Evolutionary conservation across 2,113 vertebrate genomes (phyloP), one percentile per base, ranked within the genome.

Genomic region (Stegastes partitus): DNA sequence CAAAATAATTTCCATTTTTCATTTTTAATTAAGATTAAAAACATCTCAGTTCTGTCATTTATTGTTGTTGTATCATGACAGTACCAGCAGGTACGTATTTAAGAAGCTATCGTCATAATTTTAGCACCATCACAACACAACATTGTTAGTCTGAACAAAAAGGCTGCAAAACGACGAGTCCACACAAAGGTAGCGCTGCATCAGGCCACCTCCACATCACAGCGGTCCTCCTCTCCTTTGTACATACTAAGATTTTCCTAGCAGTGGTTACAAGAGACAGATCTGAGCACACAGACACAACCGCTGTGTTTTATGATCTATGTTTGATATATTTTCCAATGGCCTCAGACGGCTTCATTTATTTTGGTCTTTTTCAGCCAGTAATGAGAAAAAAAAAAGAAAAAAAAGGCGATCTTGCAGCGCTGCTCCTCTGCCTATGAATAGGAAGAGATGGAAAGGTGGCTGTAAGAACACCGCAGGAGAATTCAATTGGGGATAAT

Each of bases 351-450:
- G 18, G 11, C 3, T 69, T 22, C 22, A 74, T 83, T 69, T 66
- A 61, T 66, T 59, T 71, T 56, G 37, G 44, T 34, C 26, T 47
- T 61, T 44, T 58, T 66, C 37, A 47, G 63, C 53, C 55, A 63
- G n/a, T 47, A 78, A 74, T 45, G 15, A 77, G 28, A 45, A 62
- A 56, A 61, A 59, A 11, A 58, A 68, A 22, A 39, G 18, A 11
- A 45, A 62, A 56, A 61, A 59, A 11, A 58, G 66, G 25, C 31
- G 18, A 11, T 74, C 19, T 5, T 62, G 34, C 22, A 19, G 25
- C 45, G 39, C 11, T 37, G 37, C 61, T 62, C 12, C 12, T 47
- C 34, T 25, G 18, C 63, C 51, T n/a, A 31, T 66, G 26, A 72
- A 65, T 14, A 26, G 50, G 25, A 81, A 69, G 25, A 74, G 23